A percentile compares a stretch with the other conserved stretches of the same genome.
These are phyloP conservation scores for Strigamia crassipes DNA, from an alignment of 2,888 invertebrate genomes.

Conservation along the genomic window DNA sequence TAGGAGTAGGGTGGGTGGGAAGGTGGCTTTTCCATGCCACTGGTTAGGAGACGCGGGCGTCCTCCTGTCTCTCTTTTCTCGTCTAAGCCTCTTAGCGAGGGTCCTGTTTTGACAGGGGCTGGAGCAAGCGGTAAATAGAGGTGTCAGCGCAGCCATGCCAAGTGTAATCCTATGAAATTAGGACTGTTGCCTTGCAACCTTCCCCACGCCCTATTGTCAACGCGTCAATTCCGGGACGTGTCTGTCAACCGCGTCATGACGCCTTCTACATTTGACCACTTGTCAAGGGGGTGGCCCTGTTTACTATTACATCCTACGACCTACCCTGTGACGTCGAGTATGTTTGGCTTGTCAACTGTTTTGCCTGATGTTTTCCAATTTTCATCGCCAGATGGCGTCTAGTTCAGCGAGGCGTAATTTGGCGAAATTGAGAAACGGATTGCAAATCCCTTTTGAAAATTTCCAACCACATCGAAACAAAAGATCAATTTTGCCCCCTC, in stretches of 20 bases:
- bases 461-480: constrained; percentile 4
- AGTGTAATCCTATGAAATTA: constrained; percentile 44
- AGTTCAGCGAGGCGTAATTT: constrained; percentile 11
- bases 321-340: neutral
- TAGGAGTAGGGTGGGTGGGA: constrained; percentile 15
- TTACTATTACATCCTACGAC: neutral
- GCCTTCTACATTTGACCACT: constrained; percentile 1
- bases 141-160: constrained; percentile 38
- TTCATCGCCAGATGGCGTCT: constrained; percentile 1
- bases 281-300: neutral
- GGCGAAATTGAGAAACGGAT: constrained; percentile 4
- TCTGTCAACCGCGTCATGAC: constrained; percentile 26
- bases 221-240: constrained; percentile 19
- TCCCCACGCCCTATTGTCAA: constrained; percentile 29
- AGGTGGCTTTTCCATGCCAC: constrained; percentile 29
- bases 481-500: neutral
- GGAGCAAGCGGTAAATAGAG: constrained; percentile 44
- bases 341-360: constrained; percentile 24
- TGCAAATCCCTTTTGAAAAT: neutral
- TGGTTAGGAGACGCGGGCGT: constrained; percentile 21
- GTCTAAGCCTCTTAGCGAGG: constrained; percentile 33
- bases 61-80: constrained; percentile 29
- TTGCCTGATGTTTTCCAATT: constrained; percentile 24
- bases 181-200: constrained; percentile 33
- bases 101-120: constrained; percentile 41